phyloP scores from a whole-genome alignment of 1,140 invertebrate species.

The Aphis gossypii region DNA sequence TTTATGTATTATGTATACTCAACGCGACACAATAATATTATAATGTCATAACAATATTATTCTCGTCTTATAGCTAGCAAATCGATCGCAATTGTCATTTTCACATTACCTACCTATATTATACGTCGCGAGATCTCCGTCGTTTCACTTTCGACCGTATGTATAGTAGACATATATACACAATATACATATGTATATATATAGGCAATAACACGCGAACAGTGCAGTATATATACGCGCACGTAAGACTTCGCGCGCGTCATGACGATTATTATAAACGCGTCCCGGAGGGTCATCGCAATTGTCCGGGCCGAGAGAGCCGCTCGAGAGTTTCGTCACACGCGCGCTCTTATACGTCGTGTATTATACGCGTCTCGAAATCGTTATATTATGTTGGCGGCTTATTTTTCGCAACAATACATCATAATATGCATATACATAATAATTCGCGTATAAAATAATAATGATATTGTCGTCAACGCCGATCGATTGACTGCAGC shows the following conservation, averaged over 20 bases:
- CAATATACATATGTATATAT: not conserved
- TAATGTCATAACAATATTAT: not conserved
- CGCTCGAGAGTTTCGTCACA: not conserved
- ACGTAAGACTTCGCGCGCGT: not conserved
- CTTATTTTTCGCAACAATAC: conserved; percentile 29
- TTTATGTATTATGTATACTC: not conserved
- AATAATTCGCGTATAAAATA: not conserved
- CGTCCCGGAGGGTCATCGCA: not conserved
- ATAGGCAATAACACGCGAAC: not conserved
- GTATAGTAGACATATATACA: not conserved
- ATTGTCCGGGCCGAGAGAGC: not conserved
- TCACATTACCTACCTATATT: not conserved
- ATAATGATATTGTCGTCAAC: not conserved
- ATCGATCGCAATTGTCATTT: not conserved
- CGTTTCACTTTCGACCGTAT: not conserved
- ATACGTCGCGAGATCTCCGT: not conserved
- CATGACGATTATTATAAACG: conserved; percentile 17
- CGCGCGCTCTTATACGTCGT: too few species aligned
- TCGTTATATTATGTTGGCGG: not conserved
- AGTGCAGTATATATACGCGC: not conserved
- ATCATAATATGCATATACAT: not conserved
- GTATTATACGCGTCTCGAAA: not conserved
- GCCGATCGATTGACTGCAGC: not conserved
- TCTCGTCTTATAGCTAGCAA: not conserved
- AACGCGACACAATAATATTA: not conserved